These are phyloP conservation scores for Sander vitreus DNA, from an alignment of 2,113 vertebrate genomes.

Conservation along the genomic window DNA sequence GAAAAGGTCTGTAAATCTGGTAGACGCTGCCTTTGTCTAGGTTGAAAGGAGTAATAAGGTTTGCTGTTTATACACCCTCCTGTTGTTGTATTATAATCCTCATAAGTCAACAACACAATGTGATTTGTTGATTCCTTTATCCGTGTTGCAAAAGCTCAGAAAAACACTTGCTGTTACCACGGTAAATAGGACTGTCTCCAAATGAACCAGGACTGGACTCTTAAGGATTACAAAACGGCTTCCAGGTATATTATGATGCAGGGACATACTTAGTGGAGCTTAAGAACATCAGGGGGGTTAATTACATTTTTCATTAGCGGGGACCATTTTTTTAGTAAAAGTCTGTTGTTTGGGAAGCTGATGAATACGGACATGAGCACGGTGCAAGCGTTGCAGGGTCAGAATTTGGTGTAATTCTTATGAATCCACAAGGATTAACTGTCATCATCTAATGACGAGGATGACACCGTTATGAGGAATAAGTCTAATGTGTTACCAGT, in stretches of 20 bases:
- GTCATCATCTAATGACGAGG: not conserved
- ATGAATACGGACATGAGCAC: not conserved
- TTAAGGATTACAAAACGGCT: not conserved
- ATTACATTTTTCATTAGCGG: not conserved
- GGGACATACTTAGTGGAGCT: not conserved
- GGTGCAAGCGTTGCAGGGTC: not conserved
- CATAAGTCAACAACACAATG: no score
- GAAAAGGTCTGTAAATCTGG: no score
- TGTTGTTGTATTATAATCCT: no score
- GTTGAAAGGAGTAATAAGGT: no score
- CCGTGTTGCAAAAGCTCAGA: no score
- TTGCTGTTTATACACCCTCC: no score
- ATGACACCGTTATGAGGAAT: not conserved
- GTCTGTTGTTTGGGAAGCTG: not conserved
- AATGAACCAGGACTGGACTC: not conserved
- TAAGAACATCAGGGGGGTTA: not conserved
- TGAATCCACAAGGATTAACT: not conserved
- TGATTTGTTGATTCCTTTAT: no score
- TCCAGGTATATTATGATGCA: not conserved
- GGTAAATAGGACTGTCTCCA: not conserved
- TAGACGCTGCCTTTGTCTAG: no score
- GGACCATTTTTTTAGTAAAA: not conserved
- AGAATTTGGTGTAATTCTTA: not conserved
- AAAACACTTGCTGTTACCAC: not conserved
- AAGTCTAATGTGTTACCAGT: constrained; percentile 83